Evolutionary conservation across 2,113 vertebrate species (phyloP), one percentile per base, ranked within the genome.

Genomic region (Ciconia maguari): DNA sequence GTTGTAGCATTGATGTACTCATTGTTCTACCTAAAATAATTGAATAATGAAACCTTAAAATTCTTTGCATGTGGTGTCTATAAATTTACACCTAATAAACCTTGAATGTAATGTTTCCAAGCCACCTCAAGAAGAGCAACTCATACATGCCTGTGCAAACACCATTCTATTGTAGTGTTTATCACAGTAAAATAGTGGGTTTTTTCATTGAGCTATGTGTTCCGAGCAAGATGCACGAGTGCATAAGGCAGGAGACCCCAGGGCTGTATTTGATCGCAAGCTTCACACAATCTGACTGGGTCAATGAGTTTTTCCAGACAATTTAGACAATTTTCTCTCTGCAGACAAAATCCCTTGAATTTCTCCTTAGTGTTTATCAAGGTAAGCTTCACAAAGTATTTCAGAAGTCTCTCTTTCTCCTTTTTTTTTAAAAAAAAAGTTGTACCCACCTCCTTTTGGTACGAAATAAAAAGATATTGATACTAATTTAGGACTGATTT

Each of bases 101-200:
- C 44, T 70, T 66, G 49, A 90, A 66, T 85, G 15, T 49, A 42
- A 65, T 38, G 24, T 62, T 93, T 68, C 57, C 49, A 76, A 79
- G 58, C 60, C 78, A 94, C 71, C 64, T 94, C 93, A 92, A 96
- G 91, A 92, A 92, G 71, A 94, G 80, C 70, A 89, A 76, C 18
- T 44, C 58, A 79, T 74, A 90, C 49, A 84, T 93, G 76, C 95
- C 94, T 96, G 79, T 94, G 95, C 83, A 97, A 97, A 96, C 83
- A 96, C 87, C 74, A 66, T 95, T 94, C 90, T 94, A 34, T 75
- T 95, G 61, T 83, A 95, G 95, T 92, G 54, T 93, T 96, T 96
- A 91, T 97, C 93, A 24, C 61, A 95, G 93, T 94, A 96, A 93
- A 98, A 82, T 83, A 88, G 94, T 24, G 24, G 0, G 0, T 51